Evolutionary conservation across 2,113 vertebrate genomes (phyloP), one percentile per base, ranked within the genome.

Genomic region (Myxocyprinus asiaticus): DNA sequence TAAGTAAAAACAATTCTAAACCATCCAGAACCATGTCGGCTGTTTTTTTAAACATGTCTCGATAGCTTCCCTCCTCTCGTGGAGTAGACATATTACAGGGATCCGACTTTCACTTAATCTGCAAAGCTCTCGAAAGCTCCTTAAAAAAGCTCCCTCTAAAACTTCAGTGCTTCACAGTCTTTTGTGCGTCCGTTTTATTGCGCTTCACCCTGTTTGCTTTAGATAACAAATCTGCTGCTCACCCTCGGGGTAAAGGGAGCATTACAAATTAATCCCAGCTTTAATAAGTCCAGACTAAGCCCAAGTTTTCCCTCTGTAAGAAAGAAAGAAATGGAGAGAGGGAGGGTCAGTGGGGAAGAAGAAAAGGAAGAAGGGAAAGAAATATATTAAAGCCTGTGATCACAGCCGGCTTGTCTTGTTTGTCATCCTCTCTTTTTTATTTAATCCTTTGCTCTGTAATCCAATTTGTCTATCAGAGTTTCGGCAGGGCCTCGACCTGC

Each of bases 381-480:
- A 92, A 94, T 92, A 91, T 93, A 93, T 93, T 93, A 94, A 95
- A 97, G 89, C 95, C 95, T 96, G 93, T 96, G 95, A 99, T 98
- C 96, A 96, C 95, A 96, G 95, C 22, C 92, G 95, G 96, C 95
- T 94, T 96, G 96, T 95, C 94, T 96, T 96, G 95, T 96, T 97
- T 97, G 95, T 97, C 93, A 93, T 96, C 94, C 93, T 95, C 96
- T 97, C 95, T 95, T 95, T 96, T 96, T 95, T 95, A 95, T 96
- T 98, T 98, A 98, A 99, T 98, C 96, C 96, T 96, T 97, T 96
- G 95, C 94, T 90, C 94, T 94, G 94, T 99, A 98, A 99, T 99
- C 96, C 97, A 99, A 98, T 99, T 98, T 98, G 96, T 96, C 95
- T 94, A 96, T 96, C 94, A 90, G 92, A 96, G 94, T 95, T 93